Base-by-base conservation (phyloP, 1,140 invertebrate genomes). In the Propsilocerus akamusi region DNA sequence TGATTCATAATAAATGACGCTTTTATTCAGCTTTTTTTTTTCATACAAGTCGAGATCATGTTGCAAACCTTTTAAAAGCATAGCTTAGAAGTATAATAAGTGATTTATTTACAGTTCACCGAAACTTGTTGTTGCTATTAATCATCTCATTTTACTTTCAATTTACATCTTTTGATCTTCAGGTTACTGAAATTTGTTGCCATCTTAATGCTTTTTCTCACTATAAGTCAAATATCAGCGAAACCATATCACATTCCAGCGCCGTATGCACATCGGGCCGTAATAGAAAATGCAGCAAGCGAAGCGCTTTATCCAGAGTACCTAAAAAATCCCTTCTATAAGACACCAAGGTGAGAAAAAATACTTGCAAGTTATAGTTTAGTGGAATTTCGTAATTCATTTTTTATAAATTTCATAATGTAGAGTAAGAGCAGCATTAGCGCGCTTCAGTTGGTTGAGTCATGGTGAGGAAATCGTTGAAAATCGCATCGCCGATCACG, bases 391-490 rank as follows among this genome's bases (percentile, higher is more conserved):
- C 6, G 17, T 41, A 41, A 41, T 17, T 20, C n/a, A 8, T 41
- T 17, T 41, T 20, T 20, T 17, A 3, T 20, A 17, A 20, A 17
- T 17, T 41, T 22, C 20, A 7, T 11, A 14, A 20, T 41, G 10
- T 20, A 41, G 34, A 41, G 60, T 69, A n/a, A 51, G 66, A 17
- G 55, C 57, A 24, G 62, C 71, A 3, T 53, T 77, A 24, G 69
- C 72, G 22, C 58, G 70, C 25, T 68, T 67, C 11, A 76, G 72
- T 52, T 67, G 75, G 59, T 67, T 77, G 37, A 71, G 71, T 32
- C 67, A 72, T 12, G 74, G 73, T 37, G 75, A 77, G 56, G 64
- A 65, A 49, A 62, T 67, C 53, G 74, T 74, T 59, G 61, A 61
- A 58, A 34, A 68, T 50, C 60, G 75, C 24, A 72, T 74, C 54